Evolutionary conservation across 2,797 vertebrate genomes (phyloP).

Genomic region (Eulemur coronatus): DNA sequence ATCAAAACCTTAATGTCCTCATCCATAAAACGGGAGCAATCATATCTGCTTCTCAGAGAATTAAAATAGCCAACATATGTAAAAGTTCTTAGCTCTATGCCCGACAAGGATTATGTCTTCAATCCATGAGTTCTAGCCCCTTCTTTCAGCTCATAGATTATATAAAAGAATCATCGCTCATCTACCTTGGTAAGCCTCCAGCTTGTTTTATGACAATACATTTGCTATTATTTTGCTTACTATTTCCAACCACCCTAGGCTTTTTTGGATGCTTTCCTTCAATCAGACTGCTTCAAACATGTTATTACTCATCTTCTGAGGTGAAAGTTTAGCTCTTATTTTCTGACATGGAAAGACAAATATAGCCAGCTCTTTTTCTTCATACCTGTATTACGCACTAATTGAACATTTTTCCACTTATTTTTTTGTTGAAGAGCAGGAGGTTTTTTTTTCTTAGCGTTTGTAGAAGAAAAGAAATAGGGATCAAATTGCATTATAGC

Average conservation of each 20-base stretch:
- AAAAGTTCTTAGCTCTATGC: not conserved
- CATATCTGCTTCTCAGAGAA: not conserved
- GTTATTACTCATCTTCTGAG: constrained; percentile 19
- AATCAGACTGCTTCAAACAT: constrained; percentile 31
- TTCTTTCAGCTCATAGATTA: not conserved
- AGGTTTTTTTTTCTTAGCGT: not conserved
- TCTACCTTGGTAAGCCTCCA: not conserved
- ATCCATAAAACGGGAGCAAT: not conserved
- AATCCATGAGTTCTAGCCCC: not conserved
- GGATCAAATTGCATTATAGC: not conserved
- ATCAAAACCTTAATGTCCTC: not conserved
- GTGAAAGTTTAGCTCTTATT: constrained; percentile 31
- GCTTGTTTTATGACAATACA: constrained; percentile 48
- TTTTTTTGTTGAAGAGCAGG: not conserved
- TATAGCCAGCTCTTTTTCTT: not conserved
- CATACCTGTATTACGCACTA: not conserved
- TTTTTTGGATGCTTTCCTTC: not conserved
- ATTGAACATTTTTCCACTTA: not conserved
- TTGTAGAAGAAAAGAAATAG: constrained; percentile 17
- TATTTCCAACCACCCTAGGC: constrained; percentile 18
- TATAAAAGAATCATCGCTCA: not conserved
- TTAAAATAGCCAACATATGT: not conserved
- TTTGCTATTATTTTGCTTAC: constrained; percentile 38
- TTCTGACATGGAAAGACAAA: constrained; percentile 6
- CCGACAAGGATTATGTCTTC: not conserved